phyloP scores from a whole-genome alignment of 2,888 invertebrate genomes.

The Unio delphinus region DNA sequence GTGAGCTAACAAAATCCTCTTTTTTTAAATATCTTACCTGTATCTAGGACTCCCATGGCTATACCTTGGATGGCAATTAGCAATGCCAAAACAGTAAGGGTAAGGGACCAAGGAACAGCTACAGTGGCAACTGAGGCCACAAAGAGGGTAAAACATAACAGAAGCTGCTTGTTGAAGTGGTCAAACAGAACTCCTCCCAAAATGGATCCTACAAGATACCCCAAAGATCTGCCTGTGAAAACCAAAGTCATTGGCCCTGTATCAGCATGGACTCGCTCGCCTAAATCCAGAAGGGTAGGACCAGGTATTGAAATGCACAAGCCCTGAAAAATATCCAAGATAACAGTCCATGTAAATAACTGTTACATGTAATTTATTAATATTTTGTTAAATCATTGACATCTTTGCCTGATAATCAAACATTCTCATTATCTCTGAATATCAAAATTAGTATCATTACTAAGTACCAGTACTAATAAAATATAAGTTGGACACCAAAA shows the following conservation, averaged over 20 bases:
- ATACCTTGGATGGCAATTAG: constrained; percentile 69
- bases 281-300: constrained; percentile 70
- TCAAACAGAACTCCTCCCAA: constrained; percentile 69
- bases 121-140: constrained; percentile 69
- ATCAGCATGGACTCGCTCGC: constrained; percentile 61
- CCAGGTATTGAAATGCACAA: constrained; percentile 72
- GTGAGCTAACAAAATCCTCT: constrained; percentile 1
- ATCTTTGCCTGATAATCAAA: too few relatives aligned
- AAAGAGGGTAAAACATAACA: constrained; percentile 69
- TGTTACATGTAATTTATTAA: too few relatives aligned
- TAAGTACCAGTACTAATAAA: too few relatives aligned
- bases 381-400: too few relatives aligned
- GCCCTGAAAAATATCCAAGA: constrained; percentile 63
- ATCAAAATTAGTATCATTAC: too few relatives aligned
- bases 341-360: background rate
- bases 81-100: constrained; percentile 61
- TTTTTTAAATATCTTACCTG: constrained; percentile 40
- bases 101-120: constrained; percentile 70
- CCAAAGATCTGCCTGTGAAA: constrained; percentile 70
- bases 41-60: constrained; percentile 70
- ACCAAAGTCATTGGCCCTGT: constrained; percentile 67
- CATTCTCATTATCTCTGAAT: too few relatives aligned
- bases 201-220: constrained; percentile 71
- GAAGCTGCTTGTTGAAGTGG: constrained; percentile 67
- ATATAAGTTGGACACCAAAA: too few relatives aligned